Evolutionary conservation across 1,140 invertebrate genomes (phyloP), one percentile per base, ranked within the genome.

Genomic region (Drosophila kanapiae): DNA sequence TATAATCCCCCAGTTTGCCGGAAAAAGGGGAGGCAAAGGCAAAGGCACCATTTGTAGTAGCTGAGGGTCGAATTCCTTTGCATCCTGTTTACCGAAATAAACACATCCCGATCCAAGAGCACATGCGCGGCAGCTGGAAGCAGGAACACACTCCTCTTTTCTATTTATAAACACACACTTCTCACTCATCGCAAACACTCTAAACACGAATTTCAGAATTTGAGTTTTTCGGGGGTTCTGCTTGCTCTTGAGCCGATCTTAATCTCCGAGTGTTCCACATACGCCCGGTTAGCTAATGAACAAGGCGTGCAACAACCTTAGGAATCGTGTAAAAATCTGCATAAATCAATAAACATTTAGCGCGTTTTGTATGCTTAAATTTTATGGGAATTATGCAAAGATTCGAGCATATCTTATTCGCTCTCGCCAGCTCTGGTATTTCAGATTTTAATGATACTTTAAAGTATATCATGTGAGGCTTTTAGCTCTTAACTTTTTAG

Each of bases 321-420:
- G 43, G 13, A 60, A 14, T 48, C 42, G 33, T 75, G 64, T 59
- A 29, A 33, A 37, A 47, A 90, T 88, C 84, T 67, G 60, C 85
- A 88, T 88, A 88, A 90, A 90, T 84, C 84, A 75, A 88, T 88
- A 87, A 88, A 84, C 80, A 78, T 80, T 71, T 70, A 64, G 49
- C 60, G 49, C 60, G 42, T 67, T 40, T 53, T 57, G 58, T 78
- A 62, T 56, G 16, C 54, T 69, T 64, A 61, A 75, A 67, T 76
- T 76, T 67, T 54, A 53, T 68, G 38, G 40, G 48, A 58, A 48
- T 72, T 60, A 72, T 72, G 67, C 70, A 43, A 71, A 56, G 6
- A 68, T 38, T 31, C 6, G 16, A 23, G 9, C 27, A 33, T 23
- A 37, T 37, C 54, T 45, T 18, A 43, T 69, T 51, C 29, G 8